phyloP scores from a whole-genome alignment of 2,888 invertebrate genomes.

The Amaurobius ferox region DNA sequence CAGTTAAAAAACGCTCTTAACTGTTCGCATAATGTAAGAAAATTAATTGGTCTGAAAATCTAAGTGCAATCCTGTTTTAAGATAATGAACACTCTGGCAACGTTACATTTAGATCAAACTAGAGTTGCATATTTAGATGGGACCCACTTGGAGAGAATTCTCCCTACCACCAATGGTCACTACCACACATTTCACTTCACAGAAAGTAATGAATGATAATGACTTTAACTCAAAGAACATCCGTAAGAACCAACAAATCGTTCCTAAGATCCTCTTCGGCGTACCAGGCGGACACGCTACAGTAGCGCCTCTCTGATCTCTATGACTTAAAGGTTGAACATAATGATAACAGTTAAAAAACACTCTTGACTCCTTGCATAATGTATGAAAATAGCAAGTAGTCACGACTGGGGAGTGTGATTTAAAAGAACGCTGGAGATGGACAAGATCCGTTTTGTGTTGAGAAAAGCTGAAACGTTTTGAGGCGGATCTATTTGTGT shows the following conservation, averaged over 20 bases:
- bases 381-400: background rate
- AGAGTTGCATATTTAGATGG: too few species aligned
- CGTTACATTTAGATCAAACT: too few species aligned
- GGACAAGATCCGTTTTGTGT: conserved; percentile 36
- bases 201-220: too few species aligned
- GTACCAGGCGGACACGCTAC: conserved; percentile 10
- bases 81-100: too few species aligned
- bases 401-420: conserved; percentile 27
- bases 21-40: too few species aligned
- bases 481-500: background rate
- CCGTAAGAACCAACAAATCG: conserved; percentile 18
- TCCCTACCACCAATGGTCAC: too few species aligned
- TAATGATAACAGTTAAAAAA: background rate
- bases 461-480: background rate
- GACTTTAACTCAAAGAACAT: background rate
- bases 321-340: conserved; percentile 45
- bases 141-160: too few species aligned
- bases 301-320: conserved; percentile 29
- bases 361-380: too few species aligned
- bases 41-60: too few species aligned
- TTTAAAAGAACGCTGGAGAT: conserved; percentile 17
- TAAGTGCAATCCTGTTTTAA: too few species aligned
- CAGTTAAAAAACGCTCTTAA: too few species aligned
- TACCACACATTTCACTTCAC: too few species aligned
- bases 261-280: conserved; percentile 23